Percentiles rank a stretch among this genome's conserved stretches.
Evolutionary conservation across 2,113 vertebrate species (phyloP).

Genomic region (Origma solitaria): DNA sequence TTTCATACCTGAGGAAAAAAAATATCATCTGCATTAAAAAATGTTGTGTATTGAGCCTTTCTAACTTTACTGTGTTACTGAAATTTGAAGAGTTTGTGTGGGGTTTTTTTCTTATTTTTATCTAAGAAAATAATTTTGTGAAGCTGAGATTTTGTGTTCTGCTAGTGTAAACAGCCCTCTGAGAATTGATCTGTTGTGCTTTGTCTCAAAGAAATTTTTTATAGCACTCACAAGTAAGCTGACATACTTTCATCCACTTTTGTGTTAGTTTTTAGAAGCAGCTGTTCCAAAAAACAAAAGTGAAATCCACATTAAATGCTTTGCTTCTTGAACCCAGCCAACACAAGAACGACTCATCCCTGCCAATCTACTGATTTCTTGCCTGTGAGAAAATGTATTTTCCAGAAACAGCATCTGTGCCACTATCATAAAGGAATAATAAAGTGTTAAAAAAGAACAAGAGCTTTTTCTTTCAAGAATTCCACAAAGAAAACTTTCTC

Average conservation of each 20-base stretch:
- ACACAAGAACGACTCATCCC: not conserved
- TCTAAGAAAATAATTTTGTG: not conserved
- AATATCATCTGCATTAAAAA: not conserved
- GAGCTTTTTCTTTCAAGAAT: not conserved
- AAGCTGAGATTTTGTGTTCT: not conserved
- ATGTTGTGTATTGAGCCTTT: not conserved
- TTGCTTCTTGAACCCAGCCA: constrained; percentile 1
- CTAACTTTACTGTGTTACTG: not conserved
- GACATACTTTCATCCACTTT: constrained; percentile 28
- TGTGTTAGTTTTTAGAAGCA: constrained; percentile 32
- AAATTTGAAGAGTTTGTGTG: not conserved
- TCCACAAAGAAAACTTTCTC: not conserved
- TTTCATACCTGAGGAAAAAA: not conserved
- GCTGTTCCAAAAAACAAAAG: constrained; percentile 45
- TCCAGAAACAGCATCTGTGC: not conserved
- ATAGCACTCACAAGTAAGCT: constrained; percentile 7
- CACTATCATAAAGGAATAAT: not conserved
- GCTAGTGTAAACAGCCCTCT: not conserved
- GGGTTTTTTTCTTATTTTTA: not conserved
- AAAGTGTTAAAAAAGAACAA: not conserved
- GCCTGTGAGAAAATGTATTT: not conserved
- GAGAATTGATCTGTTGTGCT: not conserved
- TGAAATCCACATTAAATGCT: constrained; percentile 37
- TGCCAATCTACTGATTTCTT: not conserved
- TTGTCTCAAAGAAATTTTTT: constrained; percentile 28